Percentiles rank a stretch among this genome's conserved stretches.
phyloP scores from a whole-genome alignment of 2,113 vertebrate genomes.

The Neopipo cinnamomea region DNA sequence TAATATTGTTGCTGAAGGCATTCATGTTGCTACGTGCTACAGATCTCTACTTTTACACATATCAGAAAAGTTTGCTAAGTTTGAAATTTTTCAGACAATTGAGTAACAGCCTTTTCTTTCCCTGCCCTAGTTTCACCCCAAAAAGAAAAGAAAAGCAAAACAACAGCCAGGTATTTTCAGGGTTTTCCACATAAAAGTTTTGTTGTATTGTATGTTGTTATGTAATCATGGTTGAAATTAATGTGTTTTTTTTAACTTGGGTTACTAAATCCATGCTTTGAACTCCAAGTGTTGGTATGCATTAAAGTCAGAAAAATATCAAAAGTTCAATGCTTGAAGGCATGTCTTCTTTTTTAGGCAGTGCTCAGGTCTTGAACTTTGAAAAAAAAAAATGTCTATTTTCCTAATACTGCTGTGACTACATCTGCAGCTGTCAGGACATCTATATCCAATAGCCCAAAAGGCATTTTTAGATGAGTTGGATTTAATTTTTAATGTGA shows the following conservation, averaged over 20 bases:
- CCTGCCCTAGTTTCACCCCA: neutral
- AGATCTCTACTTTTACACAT: neutral
- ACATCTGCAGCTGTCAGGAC: neutral
- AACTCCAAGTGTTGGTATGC: slow-evolving; percentile 40
- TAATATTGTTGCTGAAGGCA: neutral
- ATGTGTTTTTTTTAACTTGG: neutral
- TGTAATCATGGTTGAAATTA: neutral
- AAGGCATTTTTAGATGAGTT: neutral
- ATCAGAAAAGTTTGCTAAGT: neutral
- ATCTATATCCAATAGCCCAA: neutral
- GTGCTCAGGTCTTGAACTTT: slow-evolving; percentile 42
- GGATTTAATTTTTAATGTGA: neutral
- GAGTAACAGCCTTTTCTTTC: neutral
- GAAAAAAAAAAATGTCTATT: neutral
- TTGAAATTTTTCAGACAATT: neutral
- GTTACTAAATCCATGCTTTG: slow-evolving; percentile 33
- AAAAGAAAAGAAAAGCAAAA: neutral
- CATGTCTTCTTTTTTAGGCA: slow-evolving; percentile 33
- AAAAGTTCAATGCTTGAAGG: slow-evolving; percentile 21
- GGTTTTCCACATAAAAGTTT: neutral
- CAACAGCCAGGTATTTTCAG: neutral
- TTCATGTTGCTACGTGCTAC: neutral
- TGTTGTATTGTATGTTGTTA: neutral
- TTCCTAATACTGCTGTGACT: neutral
- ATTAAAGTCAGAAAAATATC: slow-evolving; percentile 45